Evolutionary conservation across 2,797 vertebrate species (phyloP).

Genomic region (Eulemur coronatus): DNA sequence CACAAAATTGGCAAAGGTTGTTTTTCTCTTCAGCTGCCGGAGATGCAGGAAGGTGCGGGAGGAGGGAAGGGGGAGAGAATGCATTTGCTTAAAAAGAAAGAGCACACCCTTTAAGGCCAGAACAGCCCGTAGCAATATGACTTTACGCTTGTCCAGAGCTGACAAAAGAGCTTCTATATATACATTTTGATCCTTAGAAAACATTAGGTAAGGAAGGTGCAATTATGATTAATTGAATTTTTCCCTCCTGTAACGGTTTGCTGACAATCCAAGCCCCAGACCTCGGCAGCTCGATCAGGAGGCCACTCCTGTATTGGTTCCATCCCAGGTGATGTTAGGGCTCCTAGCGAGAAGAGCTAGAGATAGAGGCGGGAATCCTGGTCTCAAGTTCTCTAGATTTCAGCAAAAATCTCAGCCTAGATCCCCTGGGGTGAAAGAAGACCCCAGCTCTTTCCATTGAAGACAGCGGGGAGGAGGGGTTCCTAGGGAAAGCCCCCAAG

Average conservation of each 20-base stretch:
- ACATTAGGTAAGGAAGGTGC: neutral
- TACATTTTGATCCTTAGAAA: neutral
- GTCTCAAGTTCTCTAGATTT: neutral
- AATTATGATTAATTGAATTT: neutral
- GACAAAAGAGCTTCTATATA: neutral
- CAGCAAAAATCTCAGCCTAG: neutral
- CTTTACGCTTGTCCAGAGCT: neutral
- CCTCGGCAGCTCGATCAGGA: rapidly evolving
- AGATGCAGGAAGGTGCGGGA: neutral
- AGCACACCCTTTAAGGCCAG: neutral
- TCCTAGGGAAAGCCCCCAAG: rapidly evolving
- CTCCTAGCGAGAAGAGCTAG: neutral
- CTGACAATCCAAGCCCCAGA: neutral
- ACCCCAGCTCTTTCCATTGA: neutral
- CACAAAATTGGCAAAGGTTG: neutral
- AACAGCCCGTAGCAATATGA: neutral
- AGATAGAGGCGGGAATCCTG: neutral
- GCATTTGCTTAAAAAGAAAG: neutral
- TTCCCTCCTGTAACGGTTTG: neutral
- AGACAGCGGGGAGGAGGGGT: neutral
- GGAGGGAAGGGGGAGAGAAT: neutral
- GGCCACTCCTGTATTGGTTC: neutral
- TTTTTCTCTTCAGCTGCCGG: neutral
- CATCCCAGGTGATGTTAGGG: neutral
- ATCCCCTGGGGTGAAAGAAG: neutral